Base-by-base conservation (phyloP, 2,797 vertebrate species). In the Pseudochaenichthys georgianus region DNA sequence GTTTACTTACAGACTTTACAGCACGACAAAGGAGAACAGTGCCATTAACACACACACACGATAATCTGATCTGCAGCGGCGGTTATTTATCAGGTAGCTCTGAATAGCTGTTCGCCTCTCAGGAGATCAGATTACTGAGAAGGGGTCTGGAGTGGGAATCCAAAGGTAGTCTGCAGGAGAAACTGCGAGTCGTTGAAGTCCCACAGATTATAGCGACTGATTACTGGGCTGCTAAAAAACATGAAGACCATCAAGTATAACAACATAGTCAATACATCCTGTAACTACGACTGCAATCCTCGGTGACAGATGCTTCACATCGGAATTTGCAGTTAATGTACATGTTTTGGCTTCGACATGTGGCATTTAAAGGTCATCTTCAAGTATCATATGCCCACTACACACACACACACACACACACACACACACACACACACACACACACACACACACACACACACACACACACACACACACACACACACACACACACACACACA, bases 1-100 rank as follows among this genome's bases (percentile, higher is more conserved):
- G 78, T 88, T 84, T 83, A 75, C 81, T 82, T 77, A 46, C 76
- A 79, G 76, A 86, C 72, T 81, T 84, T 57, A 78, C 42, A 41
- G 5, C 41, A 70, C 43, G 77, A 88, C 75, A 82, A 82, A 78
- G 23, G 79, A 72, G 50, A 83, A 76, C 77, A 73, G 80, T 54
- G 64, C 61, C 73, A 67, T 81, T 68, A 79, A 78, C 75, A 75
- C 75, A 58, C 47, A n/a, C 42, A 19, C 68, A 28, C 42, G 17
- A 64, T 59, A 47, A 78, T 88, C 74, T 72, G 64, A 88, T 85
- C 66, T 65, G 71, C 72, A n/a, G 62, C 17, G 21, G 65, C 73
- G 80, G 70, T 46, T 84, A 78, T 84, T 85, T 63, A 86, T 84
- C 86, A 87, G 81, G 72, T 53, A 28, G 70, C 77, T 63, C 21